A percentile compares a stretch with the other conserved stretches of the same genome.
Evolutionary conservation across 2,113 vertebrate species (phyloP).

Genomic region (Sus scrofa): DNA sequence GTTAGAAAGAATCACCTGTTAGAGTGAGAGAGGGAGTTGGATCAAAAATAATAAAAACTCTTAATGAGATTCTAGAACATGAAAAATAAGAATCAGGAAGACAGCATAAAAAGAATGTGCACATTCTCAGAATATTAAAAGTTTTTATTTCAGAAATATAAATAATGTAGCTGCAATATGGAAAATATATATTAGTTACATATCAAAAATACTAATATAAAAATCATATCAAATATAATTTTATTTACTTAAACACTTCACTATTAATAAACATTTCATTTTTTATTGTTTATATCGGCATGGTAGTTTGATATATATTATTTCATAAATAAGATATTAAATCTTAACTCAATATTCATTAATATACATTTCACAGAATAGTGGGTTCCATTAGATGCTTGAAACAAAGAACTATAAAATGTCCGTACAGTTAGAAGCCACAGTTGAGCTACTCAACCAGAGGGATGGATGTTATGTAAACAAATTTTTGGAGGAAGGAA

Average conservation of each 20-base stretch:
- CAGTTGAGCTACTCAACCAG: constrained; percentile 8
- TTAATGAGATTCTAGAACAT: not conserved
- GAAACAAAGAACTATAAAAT: not conserved
- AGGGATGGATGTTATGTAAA: not conserved
- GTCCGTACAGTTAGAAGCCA: not conserved
- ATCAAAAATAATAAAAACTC: not conserved
- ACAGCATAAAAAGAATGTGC: not conserved
- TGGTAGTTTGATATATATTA: not conserved
- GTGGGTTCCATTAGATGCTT: not conserved
- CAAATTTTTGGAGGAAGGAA: constrained; percentile 43
- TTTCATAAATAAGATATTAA: constrained; percentile 1
- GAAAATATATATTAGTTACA: not conserved
- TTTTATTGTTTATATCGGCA: not conserved
- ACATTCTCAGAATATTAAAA: not conserved
- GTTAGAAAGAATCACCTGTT: not conserved
- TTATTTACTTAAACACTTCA: not conserved
- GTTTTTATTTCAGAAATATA: not conserved
- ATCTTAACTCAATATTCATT: not conserved
- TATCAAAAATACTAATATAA: not conserved
- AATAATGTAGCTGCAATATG: not conserved
- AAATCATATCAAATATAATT: not conserved
- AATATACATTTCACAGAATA: not conserved
- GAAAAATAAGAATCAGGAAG: not conserved
- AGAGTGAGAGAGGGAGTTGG: not conserved
- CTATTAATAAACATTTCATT: not conserved